phyloP scores from a whole-genome alignment of 2,113 vertebrate genomes.

The Atherinomorus stipes region DNA sequence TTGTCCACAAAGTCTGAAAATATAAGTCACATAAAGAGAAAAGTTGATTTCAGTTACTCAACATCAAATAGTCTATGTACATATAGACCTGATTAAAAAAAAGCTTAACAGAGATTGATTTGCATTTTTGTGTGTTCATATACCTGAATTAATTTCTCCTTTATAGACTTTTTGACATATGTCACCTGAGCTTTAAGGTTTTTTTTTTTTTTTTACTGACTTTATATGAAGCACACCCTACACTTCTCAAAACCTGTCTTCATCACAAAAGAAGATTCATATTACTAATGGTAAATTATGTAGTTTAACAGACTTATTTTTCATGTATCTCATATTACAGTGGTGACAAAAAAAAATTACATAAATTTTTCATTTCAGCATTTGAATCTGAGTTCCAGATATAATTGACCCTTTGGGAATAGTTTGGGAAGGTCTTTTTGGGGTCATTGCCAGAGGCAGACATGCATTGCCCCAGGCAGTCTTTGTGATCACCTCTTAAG shows the following conservation, averaged over 20 bases:
- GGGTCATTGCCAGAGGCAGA: slow-evolving; percentile 61
- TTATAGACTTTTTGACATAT: not conserved
- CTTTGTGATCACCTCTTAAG: slow-evolving; percentile 48
- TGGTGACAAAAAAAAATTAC: slow-evolving; percentile 15
- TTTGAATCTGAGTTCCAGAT: slow-evolving; percentile 33
- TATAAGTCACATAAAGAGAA: no score
- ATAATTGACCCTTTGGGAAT: slow-evolving; percentile 53
- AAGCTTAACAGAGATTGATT: no score
- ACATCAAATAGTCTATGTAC: no score
- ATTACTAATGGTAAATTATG: slow-evolving; percentile 20
- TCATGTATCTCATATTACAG: slow-evolving; percentile 3
- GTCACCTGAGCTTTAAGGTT: no score
- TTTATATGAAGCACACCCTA: no score
- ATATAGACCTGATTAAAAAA: no score
- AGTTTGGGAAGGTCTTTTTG: slow-evolving; percentile 40
- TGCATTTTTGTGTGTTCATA: no score
- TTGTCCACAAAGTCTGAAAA: no score
- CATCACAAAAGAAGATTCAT: slow-evolving; percentile 26
- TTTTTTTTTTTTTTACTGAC: not conserved
- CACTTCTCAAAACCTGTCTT: not conserved
- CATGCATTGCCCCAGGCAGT: slow-evolving; percentile 49
- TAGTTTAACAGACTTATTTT: slow-evolving; percentile 24
- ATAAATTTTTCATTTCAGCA: slow-evolving; percentile 13
- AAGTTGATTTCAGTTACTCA: no score
- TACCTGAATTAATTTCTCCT: not conserved